These are phyloP conservation scores for Hymenopus coronatus DNA, from an alignment of 2,888 invertebrate genomes.

Conservation along the genomic window DNA sequence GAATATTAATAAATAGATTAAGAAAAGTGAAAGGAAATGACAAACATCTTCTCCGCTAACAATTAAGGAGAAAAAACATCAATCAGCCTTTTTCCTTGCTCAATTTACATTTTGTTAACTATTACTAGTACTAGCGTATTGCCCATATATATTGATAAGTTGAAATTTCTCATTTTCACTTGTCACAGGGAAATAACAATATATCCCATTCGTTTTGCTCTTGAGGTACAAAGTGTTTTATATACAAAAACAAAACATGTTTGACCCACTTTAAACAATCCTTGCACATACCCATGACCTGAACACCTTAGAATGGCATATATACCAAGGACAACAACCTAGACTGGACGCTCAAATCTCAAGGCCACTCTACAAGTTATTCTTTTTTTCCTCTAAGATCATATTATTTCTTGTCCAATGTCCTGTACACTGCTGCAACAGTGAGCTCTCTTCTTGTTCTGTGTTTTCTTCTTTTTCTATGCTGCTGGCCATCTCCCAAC, in stretches of 20 bases:
- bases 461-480: background rate
- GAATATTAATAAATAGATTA: conserved; percentile 3
- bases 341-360: conserved; percentile 5
- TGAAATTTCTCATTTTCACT: background rate
- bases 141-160: background rate
- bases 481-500: background rate
- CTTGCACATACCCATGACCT: background rate
- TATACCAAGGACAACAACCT: background rate
- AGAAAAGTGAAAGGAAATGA: background rate
- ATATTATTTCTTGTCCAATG: background rate
- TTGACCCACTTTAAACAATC: background rate
- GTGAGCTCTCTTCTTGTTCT: background rate
- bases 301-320: background rate
- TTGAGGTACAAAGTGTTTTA: background rate
- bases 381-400: background rate
- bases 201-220: background rate
- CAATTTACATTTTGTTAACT: background rate
- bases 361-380: conserved; percentile 5
- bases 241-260: background rate
- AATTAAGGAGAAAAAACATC: background rate
- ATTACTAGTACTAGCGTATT: background rate
- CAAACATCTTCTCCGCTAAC: background rate
- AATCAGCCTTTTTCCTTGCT: background rate
- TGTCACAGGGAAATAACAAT: background rate
- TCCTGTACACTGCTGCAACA: background rate